These are phyloP conservation scores for Psylliodes chrysocephalus DNA, from an alignment of 2,888 invertebrate genomes.

Conservation along the genomic window DNA sequence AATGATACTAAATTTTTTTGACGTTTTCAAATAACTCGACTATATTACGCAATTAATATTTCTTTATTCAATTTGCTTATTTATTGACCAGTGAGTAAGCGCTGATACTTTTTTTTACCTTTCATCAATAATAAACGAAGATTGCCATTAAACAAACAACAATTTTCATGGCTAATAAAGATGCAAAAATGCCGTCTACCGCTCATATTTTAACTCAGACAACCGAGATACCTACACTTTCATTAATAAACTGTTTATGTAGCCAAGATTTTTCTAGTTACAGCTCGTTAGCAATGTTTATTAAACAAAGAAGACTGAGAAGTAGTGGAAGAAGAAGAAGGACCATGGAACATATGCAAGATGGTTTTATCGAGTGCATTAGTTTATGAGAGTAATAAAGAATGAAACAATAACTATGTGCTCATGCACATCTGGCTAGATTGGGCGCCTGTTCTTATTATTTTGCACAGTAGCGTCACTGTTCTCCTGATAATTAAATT, in stretches of 20 bases:
- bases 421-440: conserved; percentile 19
- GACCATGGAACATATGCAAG: conserved; percentile 41
- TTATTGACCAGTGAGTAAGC: too few relatives aligned
- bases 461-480: conserved; percentile 5
- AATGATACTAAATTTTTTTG: too few relatives aligned
- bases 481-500: too few relatives aligned
- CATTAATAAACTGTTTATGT: conserved; percentile 18
- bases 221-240: not conserved
- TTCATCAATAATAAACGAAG: not conserved
- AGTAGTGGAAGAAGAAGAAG: not conserved
- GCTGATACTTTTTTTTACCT: not conserved
- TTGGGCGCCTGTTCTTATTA: conserved; percentile 14
- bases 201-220: conserved; percentile 5
- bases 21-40: too few relatives aligned
- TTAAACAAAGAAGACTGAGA: conserved; percentile 24
- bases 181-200: conserved; percentile 12
- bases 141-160: not conserved
- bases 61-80: too few relatives aligned
- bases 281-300: conserved; percentile 34
- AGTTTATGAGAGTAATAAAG: conserved; percentile 53
- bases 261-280: conserved; percentile 17
- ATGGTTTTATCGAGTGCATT: conserved; percentile 49
- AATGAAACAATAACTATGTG: conserved; percentile 48
- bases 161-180: conserved; percentile 11
- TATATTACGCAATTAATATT: too few relatives aligned